Base-by-base conservation (phyloP, 2,797 vertebrate species). In the Sphenopsis melanotis region DNA sequence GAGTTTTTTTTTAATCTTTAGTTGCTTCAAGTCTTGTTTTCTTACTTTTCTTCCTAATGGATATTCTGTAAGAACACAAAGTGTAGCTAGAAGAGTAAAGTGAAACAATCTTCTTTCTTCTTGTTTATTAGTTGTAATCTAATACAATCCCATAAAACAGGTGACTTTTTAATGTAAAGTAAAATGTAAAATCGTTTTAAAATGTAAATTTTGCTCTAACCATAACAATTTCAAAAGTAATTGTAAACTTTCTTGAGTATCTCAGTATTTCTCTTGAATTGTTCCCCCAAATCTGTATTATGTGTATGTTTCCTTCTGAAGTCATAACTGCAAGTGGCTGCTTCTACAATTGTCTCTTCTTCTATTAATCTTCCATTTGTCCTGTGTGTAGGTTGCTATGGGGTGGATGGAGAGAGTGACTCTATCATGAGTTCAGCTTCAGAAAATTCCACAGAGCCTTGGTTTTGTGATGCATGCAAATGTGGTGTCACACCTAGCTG, bases 371-470 rank as follows among this genome's bases (percentile, higher is more conserved):
- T 86, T 78, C 29, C 15, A 2, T 89, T 91, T 77, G n/a, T 57
- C 21, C 7, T 94, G 15, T 97, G 46, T 96, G 32, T 95, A 99
- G 99, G 99, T 89, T 99, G 99, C 94, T 99, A 99, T 18, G 99
- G 99, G 32, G 99, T 99, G 46, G 99, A 99, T 77, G 99, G 99
- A 6, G 99, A 99, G 95, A 99, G 99, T 42, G 99, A 99, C 96
- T 99, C 99, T 16, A 99, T 99, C 95, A 99, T 99, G 99, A 99
- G 99, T 95, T 99, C 99, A 2, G 99, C 99, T 81, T 99, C 99
- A 12, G 99, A 99, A 98, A 99, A 99, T 88, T 99, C 99, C 18
- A 99, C 99, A 0, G 99, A 99, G 94, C 99, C 99, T 6, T 99
- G 99, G 99, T 99, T 99, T 97, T 99, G 99, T 59, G 99, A 99